Percentiles rank a stretch among this genome's conserved stretches.
Conservation (phyloP, 1,140 invertebrate species). For the Bombus impatiens region DNA sequence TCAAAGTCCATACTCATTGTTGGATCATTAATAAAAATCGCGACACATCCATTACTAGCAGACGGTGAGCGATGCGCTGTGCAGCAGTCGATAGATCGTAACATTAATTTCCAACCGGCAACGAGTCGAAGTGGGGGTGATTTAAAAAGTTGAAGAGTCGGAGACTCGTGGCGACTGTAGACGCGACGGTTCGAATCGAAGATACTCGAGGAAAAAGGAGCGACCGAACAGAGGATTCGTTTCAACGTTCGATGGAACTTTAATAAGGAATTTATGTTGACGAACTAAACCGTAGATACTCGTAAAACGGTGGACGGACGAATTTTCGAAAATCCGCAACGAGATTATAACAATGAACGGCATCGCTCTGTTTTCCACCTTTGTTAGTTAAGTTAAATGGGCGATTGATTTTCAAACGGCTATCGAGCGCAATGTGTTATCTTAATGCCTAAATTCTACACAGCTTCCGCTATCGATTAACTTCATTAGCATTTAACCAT, state of each 20-base stretch:
- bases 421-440: conserved; percentile 10
- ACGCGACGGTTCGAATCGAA: conserved; percentile 29
- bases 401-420: neutral
- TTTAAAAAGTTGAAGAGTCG: conserved; percentile 20
- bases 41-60: conserved; percentile 22
- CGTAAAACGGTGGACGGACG: neutral
- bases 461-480: conserved; percentile 11
- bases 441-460: conserved; percentile 33
- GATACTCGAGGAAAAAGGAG: conserved; percentile 1
- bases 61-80: neutral
- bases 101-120: conserved; percentile 10
- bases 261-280: conserved; percentile 47
- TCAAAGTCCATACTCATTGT: neutral
- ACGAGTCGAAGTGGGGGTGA: too few relatives aligned
- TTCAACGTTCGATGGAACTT: conserved; percentile 20
- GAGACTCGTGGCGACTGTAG: conserved; percentile 9
- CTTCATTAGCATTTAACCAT: conserved; percentile 45
- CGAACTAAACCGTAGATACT: neutral
- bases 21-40: conserved; percentile 28
- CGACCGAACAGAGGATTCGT: conserved; percentile 15
- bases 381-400: neutral
- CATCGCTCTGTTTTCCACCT: too few relatives aligned
- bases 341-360: conserved; percentile 10
- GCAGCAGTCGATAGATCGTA: neutral
- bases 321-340: neutral